These are phyloP conservation scores for Neoniphon sammara DNA, from an alignment of 2,797 vertebrate species.

Conservation along the genomic window DNA sequence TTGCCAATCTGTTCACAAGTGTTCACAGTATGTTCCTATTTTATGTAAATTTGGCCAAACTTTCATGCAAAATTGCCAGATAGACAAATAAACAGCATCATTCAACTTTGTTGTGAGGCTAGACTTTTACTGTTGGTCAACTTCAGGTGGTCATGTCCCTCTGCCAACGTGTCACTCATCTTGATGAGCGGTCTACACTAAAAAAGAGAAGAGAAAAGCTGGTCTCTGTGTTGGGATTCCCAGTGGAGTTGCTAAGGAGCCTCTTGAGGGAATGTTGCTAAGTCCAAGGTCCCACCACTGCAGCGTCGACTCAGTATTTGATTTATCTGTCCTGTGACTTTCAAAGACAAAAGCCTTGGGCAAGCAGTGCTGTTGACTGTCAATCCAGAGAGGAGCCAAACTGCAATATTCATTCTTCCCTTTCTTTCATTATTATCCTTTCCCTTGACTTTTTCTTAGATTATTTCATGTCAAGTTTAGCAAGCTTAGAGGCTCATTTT, in stretches of 20 bases:
- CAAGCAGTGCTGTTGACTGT: constrained; percentile 48
- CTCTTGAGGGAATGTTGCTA: constrained; percentile 58
- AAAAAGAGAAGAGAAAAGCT: neutral
- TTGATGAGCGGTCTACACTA: too few species aligned
- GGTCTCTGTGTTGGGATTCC: constrained; percentile 25
- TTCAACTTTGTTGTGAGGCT: too few species aligned
- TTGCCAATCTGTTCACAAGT: too few species aligned
- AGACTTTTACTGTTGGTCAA: too few species aligned
- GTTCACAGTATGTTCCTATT: too few species aligned
- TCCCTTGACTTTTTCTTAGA: neutral
- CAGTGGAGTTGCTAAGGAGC: constrained; percentile 73
- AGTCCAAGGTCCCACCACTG: constrained; percentile 33
- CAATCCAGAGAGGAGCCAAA: constrained; percentile 31
- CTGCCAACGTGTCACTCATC: too few species aligned
- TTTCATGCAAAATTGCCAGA: too few species aligned
- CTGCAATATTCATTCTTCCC: neutral
- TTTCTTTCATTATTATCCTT: neutral
- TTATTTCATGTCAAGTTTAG: neutral
- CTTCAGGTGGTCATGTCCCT: too few species aligned
- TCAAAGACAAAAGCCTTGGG: constrained; percentile 64
- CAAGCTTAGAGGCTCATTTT: neutral
- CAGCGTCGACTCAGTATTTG: constrained; percentile 35
- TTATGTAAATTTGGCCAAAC: too few species aligned
- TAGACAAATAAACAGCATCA: too few species aligned
- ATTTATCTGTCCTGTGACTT: constrained; percentile 71